Conservation (phyloP, 2,797 vertebrate species). For the Emydoidea blandingii region DNA sequence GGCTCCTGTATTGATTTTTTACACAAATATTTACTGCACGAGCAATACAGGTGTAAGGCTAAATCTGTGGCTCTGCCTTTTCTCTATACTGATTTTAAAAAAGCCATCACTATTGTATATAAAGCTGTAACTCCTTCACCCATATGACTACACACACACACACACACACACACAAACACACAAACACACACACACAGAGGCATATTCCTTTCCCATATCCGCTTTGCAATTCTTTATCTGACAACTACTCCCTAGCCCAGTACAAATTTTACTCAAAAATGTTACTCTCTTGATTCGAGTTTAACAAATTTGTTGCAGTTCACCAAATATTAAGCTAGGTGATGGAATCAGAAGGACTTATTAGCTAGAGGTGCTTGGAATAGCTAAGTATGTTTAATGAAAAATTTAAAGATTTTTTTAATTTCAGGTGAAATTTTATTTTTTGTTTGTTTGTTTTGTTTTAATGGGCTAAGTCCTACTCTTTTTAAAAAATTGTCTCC, state of each 20-base stretch:
- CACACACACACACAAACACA: background rate
- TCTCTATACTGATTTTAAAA: conserved; percentile 58
- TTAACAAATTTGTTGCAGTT: background rate
- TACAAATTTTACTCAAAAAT: background rate
- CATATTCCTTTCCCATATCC: background rate
- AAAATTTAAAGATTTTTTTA: background rate
- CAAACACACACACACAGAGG: background rate
- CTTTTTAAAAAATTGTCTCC: background rate
- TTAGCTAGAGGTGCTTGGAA: background rate
- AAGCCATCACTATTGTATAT: background rate
- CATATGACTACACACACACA: background rate
- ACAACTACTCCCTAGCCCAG: background rate
- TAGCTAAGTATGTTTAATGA: background rate
- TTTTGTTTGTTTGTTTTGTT: background rate
- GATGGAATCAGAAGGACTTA: background rate
- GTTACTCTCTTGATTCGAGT: background rate
- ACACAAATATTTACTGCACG: conserved; percentile 60
- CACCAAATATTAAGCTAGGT: background rate
- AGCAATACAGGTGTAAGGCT: conserved; percentile 32
- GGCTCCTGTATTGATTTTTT: conserved; percentile 62
- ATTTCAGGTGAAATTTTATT: background rate
- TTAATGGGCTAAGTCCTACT: background rate
- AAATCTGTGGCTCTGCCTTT: conserved; percentile 9
- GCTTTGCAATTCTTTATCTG: background rate
- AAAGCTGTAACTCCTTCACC: conserved; percentile 25